phyloP scores from a whole-genome alignment of 2,797 vertebrate species.

The Sebastes itinus region DNA sequence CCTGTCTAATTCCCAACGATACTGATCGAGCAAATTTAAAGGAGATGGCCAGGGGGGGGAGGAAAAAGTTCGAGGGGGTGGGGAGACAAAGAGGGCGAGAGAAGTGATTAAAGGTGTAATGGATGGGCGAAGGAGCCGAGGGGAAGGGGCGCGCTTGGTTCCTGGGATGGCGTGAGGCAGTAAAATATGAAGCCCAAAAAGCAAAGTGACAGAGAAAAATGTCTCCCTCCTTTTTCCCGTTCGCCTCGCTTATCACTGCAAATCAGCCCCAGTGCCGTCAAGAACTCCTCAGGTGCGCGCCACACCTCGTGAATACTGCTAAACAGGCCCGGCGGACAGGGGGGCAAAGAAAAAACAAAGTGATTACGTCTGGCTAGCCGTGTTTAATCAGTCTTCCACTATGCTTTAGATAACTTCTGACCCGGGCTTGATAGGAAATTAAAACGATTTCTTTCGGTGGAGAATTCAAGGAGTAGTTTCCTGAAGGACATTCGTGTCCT shows the following conservation, averaged over 20 bases:
- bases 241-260: conserved; percentile 47
- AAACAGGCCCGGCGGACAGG: conserved; percentile 16
- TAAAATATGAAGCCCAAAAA: conserved; percentile 70
- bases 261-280: conserved; percentile 45
- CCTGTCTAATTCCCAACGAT: conserved; percentile 48
- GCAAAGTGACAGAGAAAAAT: conserved; percentile 70
- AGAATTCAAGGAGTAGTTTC: conserved; percentile 59
- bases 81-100: not conserved
- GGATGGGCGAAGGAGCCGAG: conserved; percentile 17
- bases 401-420: conserved; percentile 75
- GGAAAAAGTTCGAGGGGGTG: not conserved
- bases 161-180: not conserved
- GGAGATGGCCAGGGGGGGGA: conserved; percentile 1
- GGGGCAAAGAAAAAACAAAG: conserved; percentile 48
- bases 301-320: conserved; percentile 17
- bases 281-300: conserved; percentile 11
- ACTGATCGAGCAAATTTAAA: conserved; percentile 49
- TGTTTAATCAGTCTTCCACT: conserved; percentile 72
- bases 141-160: conserved; percentile 18
- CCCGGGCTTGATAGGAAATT: conserved; percentile 66
- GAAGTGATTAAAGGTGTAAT: conserved; percentile 62
- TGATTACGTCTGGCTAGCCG: conserved; percentile 58
- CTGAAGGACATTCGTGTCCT: conserved; percentile 66
- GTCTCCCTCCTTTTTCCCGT: not conserved
- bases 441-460: conserved; percentile 57